A percentile compares a stretch with the other conserved stretches of the same genome.
phyloP scores from a whole-genome alignment of 2,888 invertebrate species.

The Amphimallon solstitiale region DNA sequence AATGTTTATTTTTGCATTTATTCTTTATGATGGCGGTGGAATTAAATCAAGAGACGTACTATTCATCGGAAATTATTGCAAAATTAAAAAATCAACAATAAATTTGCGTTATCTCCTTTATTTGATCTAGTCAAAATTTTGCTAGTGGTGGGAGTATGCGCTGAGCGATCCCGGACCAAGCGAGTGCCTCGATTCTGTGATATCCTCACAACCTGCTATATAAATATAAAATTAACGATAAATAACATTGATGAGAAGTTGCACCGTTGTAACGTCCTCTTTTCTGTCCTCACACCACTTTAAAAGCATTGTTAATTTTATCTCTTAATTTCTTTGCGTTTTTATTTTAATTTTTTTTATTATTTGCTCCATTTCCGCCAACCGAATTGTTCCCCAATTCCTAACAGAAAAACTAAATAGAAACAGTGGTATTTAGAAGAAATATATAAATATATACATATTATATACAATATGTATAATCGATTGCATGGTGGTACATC shows the following conservation, averaged over 20 bases:
- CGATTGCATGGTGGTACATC: constrained; percentile 50
- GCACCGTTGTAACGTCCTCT: constrained; percentile 28
- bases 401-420: background rate
- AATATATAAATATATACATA: constrained; percentile 12
- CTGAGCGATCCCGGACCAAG: constrained; percentile 60
- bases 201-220: constrained; percentile 57
- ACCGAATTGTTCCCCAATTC: background rate
- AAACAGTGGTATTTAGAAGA: constrained; percentile 42
- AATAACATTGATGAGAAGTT: constrained; percentile 6
- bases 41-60: background rate
- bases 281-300: constrained; percentile 24
- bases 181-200: constrained; percentile 65
- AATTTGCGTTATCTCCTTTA: constrained; percentile 17
- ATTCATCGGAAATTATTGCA: background rate
- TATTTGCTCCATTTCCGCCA: background rate
- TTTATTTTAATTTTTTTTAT: constrained; percentile 1
- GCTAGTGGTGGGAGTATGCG: constrained; percentile 50
- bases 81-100: constrained; percentile 10
- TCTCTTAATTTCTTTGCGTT: background rate
- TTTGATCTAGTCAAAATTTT: constrained; percentile 57
- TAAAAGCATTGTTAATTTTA: constrained; percentile 18
- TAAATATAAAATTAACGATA: constrained; percentile 13
- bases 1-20: too few species aligned
- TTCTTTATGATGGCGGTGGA: too few species aligned
- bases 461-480: constrained; percentile 31